Evolutionary conservation across 2,888 invertebrate genomes (phyloP), one percentile per base, ranked within the genome.

Genomic region (Eledona agricola): DNA sequence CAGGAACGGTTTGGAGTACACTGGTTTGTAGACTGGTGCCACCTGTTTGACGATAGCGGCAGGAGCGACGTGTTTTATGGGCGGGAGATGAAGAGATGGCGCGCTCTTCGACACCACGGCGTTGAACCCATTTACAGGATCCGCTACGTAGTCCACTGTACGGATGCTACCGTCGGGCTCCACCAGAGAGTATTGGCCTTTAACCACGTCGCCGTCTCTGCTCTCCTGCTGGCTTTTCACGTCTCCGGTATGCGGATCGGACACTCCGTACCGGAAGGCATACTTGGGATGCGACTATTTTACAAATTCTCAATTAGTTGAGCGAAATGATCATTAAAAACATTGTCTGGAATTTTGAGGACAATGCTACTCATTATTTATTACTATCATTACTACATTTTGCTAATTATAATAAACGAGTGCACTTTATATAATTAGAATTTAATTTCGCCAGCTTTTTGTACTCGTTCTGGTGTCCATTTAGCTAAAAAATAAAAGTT

Each of bases 251-350:
- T 81, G 79, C 1, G 83, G 82, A 65, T 84, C 84, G 3, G 80
- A 80, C n/a, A 84, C 83, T 20, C 83, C 77, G 62, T 84, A 83
- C 68, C 83, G 82, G 64, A 81, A 83, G 28, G 80, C 76, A 63
- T 84, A 83, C 70, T 81, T 82, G 3, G 83, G 83, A 57, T 81
- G 77, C 1, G 82, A 75, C 83, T 83, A n/a, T n/a, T n/a, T n/a
- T n/a, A n/a, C n/a, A n/a, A n/a, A n/a, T n/a, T n/a, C n/a, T n/a
- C n/a, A n/a, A n/a, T n/a, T n/a, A n/a, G n/a, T n/a, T n/a, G n/a
- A n/a, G n/a, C n/a, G n/a, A n/a, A n/a, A n/a, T n/a, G n/a, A n/a
- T n/a, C n/a, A n/a, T n/a, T n/a, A n/a, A n/a, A n/a, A n/a, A n/a
- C n/a, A n/a, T n/a, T n/a, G n/a, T n/a, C n/a, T n/a, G n/a, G n/a